Evolutionary conservation across 2,888 invertebrate species (phyloP).

Genomic region (Luperina nickerlii): DNA sequence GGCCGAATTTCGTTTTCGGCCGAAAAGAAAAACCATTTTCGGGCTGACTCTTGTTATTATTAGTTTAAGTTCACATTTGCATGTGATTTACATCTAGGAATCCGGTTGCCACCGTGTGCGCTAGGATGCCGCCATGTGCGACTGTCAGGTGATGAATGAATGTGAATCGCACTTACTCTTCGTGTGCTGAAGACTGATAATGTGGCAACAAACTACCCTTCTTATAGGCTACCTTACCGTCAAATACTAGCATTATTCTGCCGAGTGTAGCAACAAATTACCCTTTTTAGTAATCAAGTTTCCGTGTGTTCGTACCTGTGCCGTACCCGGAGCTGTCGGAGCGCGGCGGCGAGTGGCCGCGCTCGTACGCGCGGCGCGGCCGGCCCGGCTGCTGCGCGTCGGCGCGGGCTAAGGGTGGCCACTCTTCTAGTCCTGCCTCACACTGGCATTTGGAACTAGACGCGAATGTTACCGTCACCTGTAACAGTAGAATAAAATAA

Average conservation of each 20-base stretch:
- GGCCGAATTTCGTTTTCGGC: not conserved
- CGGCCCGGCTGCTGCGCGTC: slow-evolving; percentile 88
- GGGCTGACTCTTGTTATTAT: not conserved
- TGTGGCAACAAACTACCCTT: not conserved
- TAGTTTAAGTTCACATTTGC: not conserved
- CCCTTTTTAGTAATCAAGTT: not conserved
- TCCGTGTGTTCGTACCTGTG: slow-evolving; percentile 91
- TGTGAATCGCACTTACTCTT: not conserved
- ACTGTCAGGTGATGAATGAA: not conserved
- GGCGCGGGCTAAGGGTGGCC: slow-evolving; percentile 78
- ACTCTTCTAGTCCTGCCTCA: slow-evolving; percentile 80
- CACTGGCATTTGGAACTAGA: slow-evolving; percentile 91
- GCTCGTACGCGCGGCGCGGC: slow-evolving; percentile 93
- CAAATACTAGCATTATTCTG: not conserved
- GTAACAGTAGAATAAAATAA: not conserved
- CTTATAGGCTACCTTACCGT: not conserved
- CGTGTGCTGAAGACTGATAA: not conserved
- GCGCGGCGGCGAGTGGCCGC: slow-evolving; percentile 95
- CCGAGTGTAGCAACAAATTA: not conserved
- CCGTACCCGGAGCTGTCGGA: slow-evolving; percentile 96
- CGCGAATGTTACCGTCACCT: slow-evolving; percentile 92
- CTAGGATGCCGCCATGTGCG: not conserved
- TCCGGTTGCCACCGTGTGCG: not conserved
- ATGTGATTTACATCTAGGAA: not conserved
- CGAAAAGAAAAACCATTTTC: not conserved